Base-by-base conservation (phyloP, 2,113 vertebrate species). In the Amblyopsis rosae region DNA sequence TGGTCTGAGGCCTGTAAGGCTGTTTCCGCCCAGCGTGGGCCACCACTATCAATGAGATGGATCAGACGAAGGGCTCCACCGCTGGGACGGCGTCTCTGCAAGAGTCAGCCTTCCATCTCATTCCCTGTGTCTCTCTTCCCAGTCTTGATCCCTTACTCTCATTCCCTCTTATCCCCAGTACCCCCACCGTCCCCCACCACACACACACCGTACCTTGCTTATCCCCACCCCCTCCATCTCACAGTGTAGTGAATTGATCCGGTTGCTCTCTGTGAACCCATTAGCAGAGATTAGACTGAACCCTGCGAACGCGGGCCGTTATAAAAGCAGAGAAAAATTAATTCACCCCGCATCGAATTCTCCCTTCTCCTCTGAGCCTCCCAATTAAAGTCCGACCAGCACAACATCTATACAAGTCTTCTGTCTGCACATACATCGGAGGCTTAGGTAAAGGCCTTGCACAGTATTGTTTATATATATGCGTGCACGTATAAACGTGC, bases 251-350 rank as follows among this genome's bases (percentile, higher is more conserved):
- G 66, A 82, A 90, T 89, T 83, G 89, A 92, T 89, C 75, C 56
- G 32, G 53, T 55, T 67, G 74, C 72, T 68, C 76, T 82, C 73
- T 54, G 69, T 60, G 41, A 82, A 87, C 61, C 63, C 81, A 88
- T 90, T 86, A 84, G 80, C 51, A 62, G 60, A 86, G 90, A 90
- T 90, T 89, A 90, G 72, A 82, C 69, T 72, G 75, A 67, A 85
- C 77, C 69, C 63, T 76, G 12, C 76, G 70, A 82, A 84, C 54
- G 69, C 70, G 69, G 77, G 64, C 51, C 50, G 47, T 72, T 83
- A 84, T 76, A 73, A 79, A 84, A 76, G 56, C 7, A 13, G 67
- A 79, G 74, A 79, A 76, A 67, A 86, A 88, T 89, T 77, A 67
- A 91, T 87, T 87, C 75, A 77, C 79, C 69, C 66, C 4, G 33